Base-by-base conservation (phyloP, 2,113 vertebrate species). In the Donacobius atricapilla region DNA sequence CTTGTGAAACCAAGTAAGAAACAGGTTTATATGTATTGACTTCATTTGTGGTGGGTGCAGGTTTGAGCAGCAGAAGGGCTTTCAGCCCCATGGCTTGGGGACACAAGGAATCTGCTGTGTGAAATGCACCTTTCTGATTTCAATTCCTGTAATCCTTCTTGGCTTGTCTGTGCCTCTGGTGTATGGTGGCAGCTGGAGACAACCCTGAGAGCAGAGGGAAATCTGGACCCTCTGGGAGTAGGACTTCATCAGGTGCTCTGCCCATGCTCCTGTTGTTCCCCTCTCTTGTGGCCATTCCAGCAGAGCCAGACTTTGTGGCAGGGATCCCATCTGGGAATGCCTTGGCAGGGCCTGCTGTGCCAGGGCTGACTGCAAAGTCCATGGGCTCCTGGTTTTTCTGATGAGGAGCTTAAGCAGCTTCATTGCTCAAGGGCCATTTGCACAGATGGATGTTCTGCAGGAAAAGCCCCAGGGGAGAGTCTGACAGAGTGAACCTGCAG, bases 1-100 rank as follows among this genome's bases (percentile, higher is more conserved):
- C 70, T 73, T 9, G 70, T 73, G 51, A 44, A 27, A 11, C 17
- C 51, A 44, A 44, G 70, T 73, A 56, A 73, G 70, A 15, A 56
- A 15, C 17, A 12, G 10, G 23, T 73, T n/a, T 44, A 0, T 44
- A 0, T n/a, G 23, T 5, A 12, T 44, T 73, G 27, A 5, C 17
- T 23, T 44, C 39, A 7, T n/a, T n/a, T 20, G 4, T 56, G 23
- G 39, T n/a, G 70, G 70, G 3, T 27, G 3, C 6, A 11, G 70
- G 9, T 6, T 44, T 20, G 39, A 42, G 9, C 17, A 42, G 16
- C 50, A 54, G 37, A 13, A 31, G 30, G 50, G 50, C 50, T 72
- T 54, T 42, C 1, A 25, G 69, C 22, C 6, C 22, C 30, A 42
- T 11, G 50, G 37, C 69, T 24, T 40, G 69, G 39, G 39, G 27